Base-by-base conservation (phyloP, 2,797 vertebrate species). In the Tangara arthus region DNA sequence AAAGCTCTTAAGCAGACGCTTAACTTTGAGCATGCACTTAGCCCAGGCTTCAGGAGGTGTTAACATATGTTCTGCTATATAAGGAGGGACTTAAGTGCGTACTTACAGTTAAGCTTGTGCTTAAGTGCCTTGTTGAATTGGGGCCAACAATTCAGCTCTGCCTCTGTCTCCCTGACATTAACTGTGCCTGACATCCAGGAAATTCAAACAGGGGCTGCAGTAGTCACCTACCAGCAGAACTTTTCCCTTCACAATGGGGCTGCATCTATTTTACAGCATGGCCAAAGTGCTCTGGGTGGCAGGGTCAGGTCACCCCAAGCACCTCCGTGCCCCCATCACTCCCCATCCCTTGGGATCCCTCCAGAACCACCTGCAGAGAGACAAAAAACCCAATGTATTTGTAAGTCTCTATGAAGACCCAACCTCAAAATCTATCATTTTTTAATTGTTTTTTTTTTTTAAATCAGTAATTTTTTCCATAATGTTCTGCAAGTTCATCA, bases 41-140 rank as follows among this genome's bases (percentile, higher is more conserved):
- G 37, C 79, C 27, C 8, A 2, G 91, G 84, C 95, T 93, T 93
- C 93, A 76, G 82, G 2, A 78, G 93, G 94, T 63, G 92, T 79
- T 94, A 95, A 97, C 95, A 96, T 93, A 96, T 96, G 94, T 91
- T 44, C 94, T 84, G 89, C 95, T 96, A 30, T 88, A 92, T 94
- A 93, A 96, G 93, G 95, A 96, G 70, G 96, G 94, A 96, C 94
- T 96, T 96, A 97, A 97, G 94, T 96, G 91, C 11, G 4, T 95
- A 93, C 95, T 97, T 96, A 95, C 24, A 94, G 94, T 94, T 96
- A 96, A 97, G 95, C 96, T 96, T 44, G 70, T 63, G 89, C 96
- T 95, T 96, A 96, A 96, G 91, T 94, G 95, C 94, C 95, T 96
- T 91, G 91, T 95, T 97, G 96, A 97, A 94, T 12, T 60, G 47